Percentiles rank a stretch among this genome's conserved stretches.
Evolutionary conservation across 2,113 vertebrate species (phyloP).

Genomic region (Sebastes schlegelii): DNA sequence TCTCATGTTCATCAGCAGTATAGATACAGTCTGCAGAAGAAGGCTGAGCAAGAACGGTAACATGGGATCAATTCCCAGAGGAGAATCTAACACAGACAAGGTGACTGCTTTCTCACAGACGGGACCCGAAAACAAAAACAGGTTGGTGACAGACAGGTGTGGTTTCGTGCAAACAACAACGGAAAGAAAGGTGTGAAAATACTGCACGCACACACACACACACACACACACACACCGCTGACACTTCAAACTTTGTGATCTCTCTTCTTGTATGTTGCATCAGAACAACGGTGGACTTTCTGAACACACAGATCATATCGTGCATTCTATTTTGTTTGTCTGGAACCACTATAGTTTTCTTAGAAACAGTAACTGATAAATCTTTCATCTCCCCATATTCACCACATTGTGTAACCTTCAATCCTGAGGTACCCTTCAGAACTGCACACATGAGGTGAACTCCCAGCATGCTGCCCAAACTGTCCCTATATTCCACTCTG

Average conservation of each 20-base stretch:
- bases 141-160: constrained; percentile 25
- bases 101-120: constrained; percentile 16
- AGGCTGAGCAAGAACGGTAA: constrained; percentile 3
- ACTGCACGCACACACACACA: neutral
- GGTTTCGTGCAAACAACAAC: constrained; percentile 21
- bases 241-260: constrained; percentile 13
- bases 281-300: neutral
- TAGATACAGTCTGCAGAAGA: neutral
- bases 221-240: too few relatives aligned
- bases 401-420: constrained; percentile 34
- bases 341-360: constrained; percentile 12
- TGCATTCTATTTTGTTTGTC: neutral
- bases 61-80: constrained; percentile 14
- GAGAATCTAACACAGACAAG: constrained; percentile 26
- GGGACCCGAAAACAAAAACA: constrained; percentile 15
- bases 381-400: constrained; percentile 42
- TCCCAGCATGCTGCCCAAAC: constrained; percentile 26
- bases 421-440: constrained; percentile 15
- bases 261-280: neutral
- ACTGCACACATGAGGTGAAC: constrained; percentile 29
- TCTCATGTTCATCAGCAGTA: neutral
- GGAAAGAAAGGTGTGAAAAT: neutral
- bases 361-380: constrained; percentile 22
- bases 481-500: constrained; percentile 16
- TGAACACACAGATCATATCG: constrained; percentile 3